Percentiles rank a stretch among this genome's conserved stretches.
Evolutionary conservation across 2,113 vertebrate genomes (phyloP).

Genomic region (Todiramphus saurophagus): DNA sequence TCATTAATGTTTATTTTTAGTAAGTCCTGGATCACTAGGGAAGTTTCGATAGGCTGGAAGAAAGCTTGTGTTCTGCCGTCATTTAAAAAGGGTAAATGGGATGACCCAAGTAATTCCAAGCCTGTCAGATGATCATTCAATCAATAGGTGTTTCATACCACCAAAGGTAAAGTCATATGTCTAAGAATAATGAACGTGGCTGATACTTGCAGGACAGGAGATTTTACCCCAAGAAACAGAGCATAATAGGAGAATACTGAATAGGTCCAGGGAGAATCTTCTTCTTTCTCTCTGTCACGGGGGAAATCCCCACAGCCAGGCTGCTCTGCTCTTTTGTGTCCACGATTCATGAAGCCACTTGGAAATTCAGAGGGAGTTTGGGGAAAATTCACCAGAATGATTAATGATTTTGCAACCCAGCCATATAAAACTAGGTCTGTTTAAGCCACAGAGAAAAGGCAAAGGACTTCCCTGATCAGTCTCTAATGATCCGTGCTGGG

Average conservation of each 20-base stretch:
- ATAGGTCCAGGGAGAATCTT: not conserved
- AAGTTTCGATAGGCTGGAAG: constrained; percentile 14
- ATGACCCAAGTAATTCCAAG: constrained; percentile 34
- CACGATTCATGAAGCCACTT: rapidly evolving
- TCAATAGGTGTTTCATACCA: constrained; percentile 19
- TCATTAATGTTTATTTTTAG: constrained; percentile 67
- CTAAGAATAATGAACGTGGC: not conserved
- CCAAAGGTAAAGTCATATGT: not conserved
- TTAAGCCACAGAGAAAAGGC: not conserved
- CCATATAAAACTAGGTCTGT: not conserved
- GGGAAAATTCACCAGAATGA: not conserved
- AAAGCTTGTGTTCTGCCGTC: not conserved
- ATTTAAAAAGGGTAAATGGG: constrained; percentile 38
- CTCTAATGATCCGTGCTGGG: not conserved
- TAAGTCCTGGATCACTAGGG: not conserved
- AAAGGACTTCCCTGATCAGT: not conserved
- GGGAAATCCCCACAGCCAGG: rapidly evolving
- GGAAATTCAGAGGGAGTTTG: not conserved
- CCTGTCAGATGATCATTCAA: constrained; percentile 26
- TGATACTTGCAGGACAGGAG: not conserved
- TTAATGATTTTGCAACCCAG: not conserved
- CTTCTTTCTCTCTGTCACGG: rapidly evolving
- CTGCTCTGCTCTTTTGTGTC: not conserved
- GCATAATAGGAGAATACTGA: not conserved
- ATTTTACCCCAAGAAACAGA: not conserved